Base-by-base conservation (phyloP, 1,140 invertebrate species). In the Chelonus insularis region DNA sequence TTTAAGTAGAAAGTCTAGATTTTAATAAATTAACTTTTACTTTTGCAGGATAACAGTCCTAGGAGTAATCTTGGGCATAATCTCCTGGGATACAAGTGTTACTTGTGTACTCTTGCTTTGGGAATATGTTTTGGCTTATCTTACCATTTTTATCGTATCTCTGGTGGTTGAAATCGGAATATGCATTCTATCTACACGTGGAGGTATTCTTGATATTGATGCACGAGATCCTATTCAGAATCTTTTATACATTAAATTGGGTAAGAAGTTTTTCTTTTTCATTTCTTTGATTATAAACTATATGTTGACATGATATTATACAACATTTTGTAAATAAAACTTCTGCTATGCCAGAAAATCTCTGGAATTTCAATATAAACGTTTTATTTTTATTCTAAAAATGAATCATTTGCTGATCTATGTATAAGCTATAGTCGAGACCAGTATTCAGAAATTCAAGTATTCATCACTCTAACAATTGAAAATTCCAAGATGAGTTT, bases 211-310 rank as follows among this genome's bases (percentile, higher is more conserved):
- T 54, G 87, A 93, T 69, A 89, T 88, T 1, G 82, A 83, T 21
- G 88, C 89, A 1, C 81, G 93, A 47, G 84, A 86, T 39, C 85
- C 88, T 58, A 92, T 94, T 84, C 89, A 92, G 77, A 91, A 93
- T 73, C 82, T 95, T 14, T 86, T 95, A 52, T 95, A 95, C 79
- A 75, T 89, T 57, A 85, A 92, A 76, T 80, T 93, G 39, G 85
- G 93, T 95, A 83, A 87, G 86, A 81, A 62, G 25, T 7, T 47
- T 25, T 47, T 5, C 34, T 29, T 12, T 3, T 18, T 45, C n/a
- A 57, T 23, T 56, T 56, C 55, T 36, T 14, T 29, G 36, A n/a
- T n/a, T n/a, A n/a, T n/a, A n/a, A n/a, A n/a, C n/a, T n/a, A n/a
- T n/a, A n/a, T n/a, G n/a, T n/a, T n/a, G n/a, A n/a, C n/a, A n/a